A percentile compares a stretch with the other conserved stretches of the same genome.
Evolutionary conservation across 2,797 vertebrate species (phyloP).

Genomic region (Prunella strophiata): DNA sequence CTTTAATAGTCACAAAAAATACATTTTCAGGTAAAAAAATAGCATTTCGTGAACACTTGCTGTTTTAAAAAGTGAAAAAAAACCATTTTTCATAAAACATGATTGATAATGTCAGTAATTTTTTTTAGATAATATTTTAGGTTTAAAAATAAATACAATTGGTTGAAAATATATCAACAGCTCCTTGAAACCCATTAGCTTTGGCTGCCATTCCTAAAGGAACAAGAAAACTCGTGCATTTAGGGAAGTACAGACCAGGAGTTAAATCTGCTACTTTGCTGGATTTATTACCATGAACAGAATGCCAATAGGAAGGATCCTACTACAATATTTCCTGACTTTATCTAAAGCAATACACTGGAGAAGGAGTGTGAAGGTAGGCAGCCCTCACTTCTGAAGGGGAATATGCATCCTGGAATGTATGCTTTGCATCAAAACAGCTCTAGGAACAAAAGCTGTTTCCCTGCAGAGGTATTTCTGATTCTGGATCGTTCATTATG

Average conservation of each 20-base stretch:
- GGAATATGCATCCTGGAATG: not conserved
- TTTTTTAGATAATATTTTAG: not conserved
- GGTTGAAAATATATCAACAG: not conserved
- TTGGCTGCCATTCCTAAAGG: not conserved
- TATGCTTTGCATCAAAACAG: not conserved
- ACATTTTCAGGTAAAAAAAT: not conserved
- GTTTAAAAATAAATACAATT: not conserved
- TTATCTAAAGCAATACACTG: not conserved
- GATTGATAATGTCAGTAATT: not conserved
- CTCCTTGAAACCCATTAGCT: not conserved
- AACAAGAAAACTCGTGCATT: not conserved
- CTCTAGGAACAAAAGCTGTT: slow-evolving; percentile 2
- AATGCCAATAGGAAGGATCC: not conserved
- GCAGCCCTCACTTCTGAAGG: not conserved
- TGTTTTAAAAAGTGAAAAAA: not conserved
- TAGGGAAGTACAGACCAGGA: not conserved
- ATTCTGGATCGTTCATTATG: not conserved
- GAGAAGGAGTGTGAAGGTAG: not conserved
- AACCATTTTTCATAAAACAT: rapidly evolving
- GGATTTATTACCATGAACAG: not conserved
- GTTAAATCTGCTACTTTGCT: not conserved
- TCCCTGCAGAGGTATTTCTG: not conserved
- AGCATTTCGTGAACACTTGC: not conserved
- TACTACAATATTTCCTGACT: not conserved
- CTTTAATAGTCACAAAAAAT: not conserved